Base-by-base conservation (phyloP, 2,113 vertebrate species). In the Syngnathus scovelli region DNA sequence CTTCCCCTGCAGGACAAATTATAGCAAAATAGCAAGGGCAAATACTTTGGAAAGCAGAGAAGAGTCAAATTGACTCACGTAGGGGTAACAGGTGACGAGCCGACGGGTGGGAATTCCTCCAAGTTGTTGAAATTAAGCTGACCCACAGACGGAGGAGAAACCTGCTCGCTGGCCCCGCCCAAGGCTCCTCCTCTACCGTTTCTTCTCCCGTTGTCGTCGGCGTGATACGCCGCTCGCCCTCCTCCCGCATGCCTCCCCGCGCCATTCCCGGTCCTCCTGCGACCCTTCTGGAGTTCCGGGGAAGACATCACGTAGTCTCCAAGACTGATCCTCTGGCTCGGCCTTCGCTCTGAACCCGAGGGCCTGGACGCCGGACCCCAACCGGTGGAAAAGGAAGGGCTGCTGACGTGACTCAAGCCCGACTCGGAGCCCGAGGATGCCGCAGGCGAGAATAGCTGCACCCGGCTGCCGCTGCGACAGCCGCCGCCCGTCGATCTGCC, bases 91-190 rank as follows among this genome's bases (percentile, higher is more conserved):
- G 89, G 71, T 44, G 91, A 86, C 27, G 89, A 87, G 67, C 91
- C 90, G 74, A 99, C 91, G n/a, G 96, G 96, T 0, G 97, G 97
- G 76, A 99, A 99, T 67, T 98, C 96, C 67, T 99, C 96, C 84
- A 99, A 72, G 84, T 96, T 97, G 91, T 92, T 94, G 58, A 99
- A 90, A 79, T 99, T 98, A 0, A 96, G 92, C 19, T 91, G 91
- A 67, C 69, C 83, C 39, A 68, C 13, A 82, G 87, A 74, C 44
- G 85, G 84, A 58, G 91, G 87, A 43, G 87, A 91, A 58, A 89
- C 69, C 33, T 84, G 79, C 70, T 89, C 80, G 18, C 54, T 82
- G 56, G 84, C 84, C 75, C 71, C 87, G 52, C 68, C 56, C 38
- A 85, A 80, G 46, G 80, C 75, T 41, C 19, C 51, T 27, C 71